A percentile compares a stretch with the other conserved stretches of the same genome.
Evolutionary conservation across 2,113 vertebrate species (phyloP).

Genomic region (Hymenochirus boettgeri): DNA sequence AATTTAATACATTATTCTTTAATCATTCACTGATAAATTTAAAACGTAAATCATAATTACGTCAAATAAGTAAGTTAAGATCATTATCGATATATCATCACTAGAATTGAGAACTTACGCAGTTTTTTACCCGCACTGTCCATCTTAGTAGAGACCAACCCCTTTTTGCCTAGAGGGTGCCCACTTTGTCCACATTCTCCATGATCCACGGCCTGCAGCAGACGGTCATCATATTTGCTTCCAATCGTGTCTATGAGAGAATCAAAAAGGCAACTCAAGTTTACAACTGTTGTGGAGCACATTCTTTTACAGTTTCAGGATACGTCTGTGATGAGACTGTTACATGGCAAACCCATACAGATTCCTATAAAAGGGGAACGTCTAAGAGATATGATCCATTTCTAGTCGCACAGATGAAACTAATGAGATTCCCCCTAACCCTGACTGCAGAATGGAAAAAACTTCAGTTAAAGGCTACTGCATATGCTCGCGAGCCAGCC

Average conservation of each 20-base stretch:
- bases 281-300: background rate
- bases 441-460: too few species aligned
- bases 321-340: background rate
- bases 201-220: constrained; percentile 88
- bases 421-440: background rate
- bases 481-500: background rate
- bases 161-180: constrained; percentile 90
- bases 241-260: constrained; percentile 84
- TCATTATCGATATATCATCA: too few species aligned
- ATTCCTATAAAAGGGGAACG: background rate
- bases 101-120: constrained; percentile 78
- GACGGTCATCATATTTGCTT: constrained; percentile 94
- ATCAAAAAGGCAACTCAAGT: constrained; percentile 16
- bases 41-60: too few species aligned
- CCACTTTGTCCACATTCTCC: constrained; percentile 88
- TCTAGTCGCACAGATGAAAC: too few species aligned
- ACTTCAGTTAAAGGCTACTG: too few species aligned
- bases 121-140: constrained; percentile 90
- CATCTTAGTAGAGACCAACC: constrained; percentile 82
- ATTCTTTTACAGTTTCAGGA: constrained; percentile 20
- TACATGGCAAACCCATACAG: constrained; percentile 10
- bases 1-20: too few species aligned
- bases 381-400: background rate
- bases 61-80: too few species aligned
- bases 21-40: too few species aligned